phyloP scores from a whole-genome alignment of 2,113 vertebrate species.

The Hystrix cristata region DNA sequence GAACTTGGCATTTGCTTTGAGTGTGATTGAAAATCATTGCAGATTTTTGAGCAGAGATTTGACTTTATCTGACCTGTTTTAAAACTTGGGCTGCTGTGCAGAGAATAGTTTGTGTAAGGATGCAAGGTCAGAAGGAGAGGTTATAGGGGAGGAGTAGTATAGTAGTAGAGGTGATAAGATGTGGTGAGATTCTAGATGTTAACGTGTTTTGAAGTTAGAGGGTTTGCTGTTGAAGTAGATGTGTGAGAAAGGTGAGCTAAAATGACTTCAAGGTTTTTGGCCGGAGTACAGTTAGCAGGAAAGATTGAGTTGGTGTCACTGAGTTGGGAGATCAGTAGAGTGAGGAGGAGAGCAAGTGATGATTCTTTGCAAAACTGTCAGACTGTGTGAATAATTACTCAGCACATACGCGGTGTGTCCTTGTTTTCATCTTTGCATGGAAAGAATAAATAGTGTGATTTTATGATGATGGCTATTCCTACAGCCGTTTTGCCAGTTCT shows the following conservation, averaged over 20 bases:
- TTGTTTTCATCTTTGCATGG: slow-evolving; percentile 45
- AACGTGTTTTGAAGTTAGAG: background rate
- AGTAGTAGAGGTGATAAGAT: background rate
- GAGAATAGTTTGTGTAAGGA: background rate
- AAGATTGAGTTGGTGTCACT: background rate
- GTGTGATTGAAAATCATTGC: background rate
- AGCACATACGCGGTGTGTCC: background rate
- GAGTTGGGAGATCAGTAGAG: slow-evolving; percentile 30
- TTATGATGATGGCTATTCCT: slow-evolving; percentile 23
- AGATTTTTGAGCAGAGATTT: background rate
- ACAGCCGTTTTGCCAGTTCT: slow-evolving; percentile 6
- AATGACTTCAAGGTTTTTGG: background rate
- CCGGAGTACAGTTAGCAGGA: background rate
- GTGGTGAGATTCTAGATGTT: background rate
- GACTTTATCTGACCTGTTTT: background rate
- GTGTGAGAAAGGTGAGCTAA: background rate
- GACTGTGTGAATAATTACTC: slow-evolving; percentile 32
- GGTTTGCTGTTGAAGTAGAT: background rate
- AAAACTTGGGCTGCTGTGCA: background rate
- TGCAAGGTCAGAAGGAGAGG: background rate
- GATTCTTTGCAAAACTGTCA: slow-evolving; percentile 53
- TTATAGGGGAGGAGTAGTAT: background rate
- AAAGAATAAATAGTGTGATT: background rate
- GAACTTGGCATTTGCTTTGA: slow-evolving; percentile 5
- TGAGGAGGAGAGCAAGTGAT: background rate